These are phyloP conservation scores for Cavia porcellus DNA, from an alignment of 2,113 vertebrate genomes.

Conservation along the genomic window DNA sequence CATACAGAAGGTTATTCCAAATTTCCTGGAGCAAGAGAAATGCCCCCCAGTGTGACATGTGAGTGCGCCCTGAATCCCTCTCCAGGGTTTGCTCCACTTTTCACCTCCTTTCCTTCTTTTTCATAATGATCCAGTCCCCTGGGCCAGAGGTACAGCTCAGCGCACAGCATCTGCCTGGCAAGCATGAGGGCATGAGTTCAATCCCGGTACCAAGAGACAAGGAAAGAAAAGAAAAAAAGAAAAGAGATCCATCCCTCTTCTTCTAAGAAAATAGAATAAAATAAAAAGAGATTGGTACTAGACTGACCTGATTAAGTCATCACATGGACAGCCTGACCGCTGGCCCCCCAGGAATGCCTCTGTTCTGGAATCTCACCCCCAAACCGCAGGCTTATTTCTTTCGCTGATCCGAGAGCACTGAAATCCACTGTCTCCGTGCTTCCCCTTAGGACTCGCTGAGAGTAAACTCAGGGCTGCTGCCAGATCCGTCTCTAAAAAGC, in stretches of 20 bases:
- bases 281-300: neutral
- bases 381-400: neutral
- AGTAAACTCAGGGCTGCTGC: neutral
- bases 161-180: too few relatives aligned
- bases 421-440: too few relatives aligned
- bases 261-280: neutral
- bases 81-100: neutral
- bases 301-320: neutral
- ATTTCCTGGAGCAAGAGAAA: neutral
- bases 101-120: neutral
- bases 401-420: neutral
- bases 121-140: neutral
- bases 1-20: constrained; percentile 22
- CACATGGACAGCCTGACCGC: neutral
- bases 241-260: neutral
- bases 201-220: too few relatives aligned
- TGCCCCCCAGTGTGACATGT: neutral
- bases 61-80: neutral
- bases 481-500: neutral
- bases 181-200: too few relatives aligned
- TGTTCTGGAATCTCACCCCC: neutral
- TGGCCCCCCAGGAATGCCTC: neutral
- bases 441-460: neutral
- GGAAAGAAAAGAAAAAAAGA: neutral
- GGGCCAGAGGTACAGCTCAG: too few relatives aligned